phyloP scores from a whole-genome alignment of 2,888 invertebrate genomes.

The Habroteleia sp. region DNA sequence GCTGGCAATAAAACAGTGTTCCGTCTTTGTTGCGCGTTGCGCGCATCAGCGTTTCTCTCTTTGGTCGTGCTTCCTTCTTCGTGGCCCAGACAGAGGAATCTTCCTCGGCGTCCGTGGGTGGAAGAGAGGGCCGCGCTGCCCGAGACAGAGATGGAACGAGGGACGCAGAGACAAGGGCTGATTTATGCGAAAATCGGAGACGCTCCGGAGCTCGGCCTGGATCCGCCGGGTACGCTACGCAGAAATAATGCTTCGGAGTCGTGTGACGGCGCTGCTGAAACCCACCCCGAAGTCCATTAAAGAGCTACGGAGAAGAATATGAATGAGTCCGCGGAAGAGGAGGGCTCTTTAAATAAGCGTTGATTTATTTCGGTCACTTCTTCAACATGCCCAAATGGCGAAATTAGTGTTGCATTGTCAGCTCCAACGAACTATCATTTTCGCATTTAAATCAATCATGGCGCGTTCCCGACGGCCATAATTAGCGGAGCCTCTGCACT shows the following conservation, averaged over 20 bases:
- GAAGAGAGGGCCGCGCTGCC: slow-evolving; percentile 62
- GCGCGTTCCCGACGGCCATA: slow-evolving; percentile 32
- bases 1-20: slow-evolving; percentile 79
- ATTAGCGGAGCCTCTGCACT: slow-evolving; percentile 24
- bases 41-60: slow-evolving; percentile 47
- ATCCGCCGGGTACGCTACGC: slow-evolving; percentile 68
- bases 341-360: slow-evolving; percentile 67
- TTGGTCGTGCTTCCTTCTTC: slow-evolving; percentile 44
- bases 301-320: slow-evolving; percentile 68
- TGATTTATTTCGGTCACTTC: slow-evolving; percentile 67
- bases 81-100: slow-evolving; percentile 45
- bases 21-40: slow-evolving; percentile 68
- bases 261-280: slow-evolving; percentile 70
- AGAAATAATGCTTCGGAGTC: slow-evolving; percentile 70
- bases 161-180: slow-evolving; percentile 72
- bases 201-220: slow-evolving; percentile 70
- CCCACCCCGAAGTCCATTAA: slow-evolving; percentile 70
- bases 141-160: slow-evolving; percentile 60
- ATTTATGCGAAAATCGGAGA: slow-evolving; percentile 79
- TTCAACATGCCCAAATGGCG: slow-evolving; percentile 53
- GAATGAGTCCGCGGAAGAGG: slow-evolving; percentile 65
- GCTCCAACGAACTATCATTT: slow-evolving; percentile 42
- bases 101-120: slow-evolving; percentile 70
- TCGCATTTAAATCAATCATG: slow-evolving; percentile 54
- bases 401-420: slow-evolving; percentile 61